Conservation (phyloP, 37 sponge, comb jelly and placozoan genomes). For the Oopsacas minuta region DNA sequence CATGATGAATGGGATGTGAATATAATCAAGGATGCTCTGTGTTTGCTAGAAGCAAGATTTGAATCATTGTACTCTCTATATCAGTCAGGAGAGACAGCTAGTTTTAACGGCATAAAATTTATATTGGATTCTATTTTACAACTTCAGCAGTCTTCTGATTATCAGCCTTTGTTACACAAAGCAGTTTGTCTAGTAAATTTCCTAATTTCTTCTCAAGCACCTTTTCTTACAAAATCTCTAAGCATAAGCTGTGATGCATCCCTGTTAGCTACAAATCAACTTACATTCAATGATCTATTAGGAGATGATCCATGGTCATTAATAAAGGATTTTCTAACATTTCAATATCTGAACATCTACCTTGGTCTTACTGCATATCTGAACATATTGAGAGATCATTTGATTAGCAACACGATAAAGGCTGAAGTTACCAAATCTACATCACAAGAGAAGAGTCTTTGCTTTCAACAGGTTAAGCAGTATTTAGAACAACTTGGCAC, state of each 20-base stretch:
- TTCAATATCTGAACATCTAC: not conserved
- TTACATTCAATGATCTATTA: not conserved
- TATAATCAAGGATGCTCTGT: not conserved
- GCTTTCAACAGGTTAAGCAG: not conserved
- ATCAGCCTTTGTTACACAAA: not conserved
- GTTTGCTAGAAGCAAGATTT: not conserved
- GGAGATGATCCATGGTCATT: not conserved
- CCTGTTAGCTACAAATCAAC: not conserved
- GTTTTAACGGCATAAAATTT: not conserved
- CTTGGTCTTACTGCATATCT: not conserved
- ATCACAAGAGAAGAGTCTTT: not conserved
- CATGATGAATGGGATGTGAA: not conserved
- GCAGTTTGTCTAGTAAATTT: not conserved
- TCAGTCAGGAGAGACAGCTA: not conserved
- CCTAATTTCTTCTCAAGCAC: not conserved
- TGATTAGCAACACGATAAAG: not conserved
- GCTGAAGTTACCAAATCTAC: not conserved
- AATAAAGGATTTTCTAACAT: not conserved
- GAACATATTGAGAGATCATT: not conserved
- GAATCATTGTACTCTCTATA: not conserved
- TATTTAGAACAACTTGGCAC: not conserved
- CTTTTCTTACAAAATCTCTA: not conserved
- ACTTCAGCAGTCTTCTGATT: not conserved
- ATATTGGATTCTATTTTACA: not conserved
- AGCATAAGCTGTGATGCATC: not conserved